phyloP scores from a whole-genome alignment of 2,113 vertebrate genomes.

The Alethe diademata region DNA sequence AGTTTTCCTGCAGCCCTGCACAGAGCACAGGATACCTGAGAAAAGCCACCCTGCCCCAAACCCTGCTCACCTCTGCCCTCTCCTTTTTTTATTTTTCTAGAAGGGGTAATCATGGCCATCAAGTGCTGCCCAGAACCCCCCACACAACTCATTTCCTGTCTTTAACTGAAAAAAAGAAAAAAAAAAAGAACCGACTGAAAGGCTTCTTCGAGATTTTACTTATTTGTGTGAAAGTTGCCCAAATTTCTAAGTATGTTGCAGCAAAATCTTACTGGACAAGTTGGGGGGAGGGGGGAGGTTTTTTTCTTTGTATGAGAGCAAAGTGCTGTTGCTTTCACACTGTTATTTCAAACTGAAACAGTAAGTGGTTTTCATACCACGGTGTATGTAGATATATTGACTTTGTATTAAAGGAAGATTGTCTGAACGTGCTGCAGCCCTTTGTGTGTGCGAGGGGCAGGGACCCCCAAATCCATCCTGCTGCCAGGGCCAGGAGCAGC shows the following conservation, averaged over 20 bases:
- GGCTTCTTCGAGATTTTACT: slow-evolving; percentile 55
- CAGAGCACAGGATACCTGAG: background rate
- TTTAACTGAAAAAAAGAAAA: background rate
- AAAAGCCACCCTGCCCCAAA: background rate
- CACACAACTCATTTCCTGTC: background rate
- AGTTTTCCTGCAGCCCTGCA: background rate
- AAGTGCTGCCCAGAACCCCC: background rate
- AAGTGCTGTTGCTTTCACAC: slow-evolving; percentile 88
- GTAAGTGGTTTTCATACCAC: slow-evolving; percentile 91
- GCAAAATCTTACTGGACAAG: slow-evolving; percentile 35
- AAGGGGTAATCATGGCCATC: slow-evolving; percentile 1
- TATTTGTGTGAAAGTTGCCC: slow-evolving; percentile 65
- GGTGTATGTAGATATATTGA: slow-evolving; percentile 99
- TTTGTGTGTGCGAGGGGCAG: background rate
- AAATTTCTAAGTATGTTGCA: slow-evolving; percentile 56
- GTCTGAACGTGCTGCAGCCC: slow-evolving; percentile 75
- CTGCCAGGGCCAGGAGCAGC: background rate
- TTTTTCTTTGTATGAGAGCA: slow-evolving; percentile 82
- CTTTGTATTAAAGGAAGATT: slow-evolving; percentile 99
- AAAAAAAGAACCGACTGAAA: background rate
- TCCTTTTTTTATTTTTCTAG: slow-evolving; percentile 9
- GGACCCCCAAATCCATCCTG: fast-evolving
- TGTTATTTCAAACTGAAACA: slow-evolving; percentile 89
- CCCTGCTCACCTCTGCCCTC: background rate
- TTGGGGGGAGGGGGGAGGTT: background rate